Base-by-base conservation (phyloP, 2,888 invertebrate species). In the Cantharis lateralis region DNA sequence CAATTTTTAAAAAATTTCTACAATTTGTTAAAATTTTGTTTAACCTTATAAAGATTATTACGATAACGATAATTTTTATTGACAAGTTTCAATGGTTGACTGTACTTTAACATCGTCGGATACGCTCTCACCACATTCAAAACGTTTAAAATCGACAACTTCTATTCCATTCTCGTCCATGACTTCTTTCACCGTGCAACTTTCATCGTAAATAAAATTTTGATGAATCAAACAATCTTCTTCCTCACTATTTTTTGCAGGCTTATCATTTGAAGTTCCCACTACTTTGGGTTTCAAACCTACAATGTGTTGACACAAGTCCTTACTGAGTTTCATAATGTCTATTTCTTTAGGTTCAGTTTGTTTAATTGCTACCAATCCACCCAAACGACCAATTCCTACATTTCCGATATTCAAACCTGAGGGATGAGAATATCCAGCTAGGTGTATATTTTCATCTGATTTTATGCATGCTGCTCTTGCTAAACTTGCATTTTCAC, bases 271-370 rank as follows among this genome's bases (percentile, higher is more conserved):
- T 70, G 87, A 88, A 64, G 81, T 81, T 0, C 96, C 96, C 78
- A 96, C 91, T 89, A 93, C 94, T 61, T 84, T 87, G 0, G 97
- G 97, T 83, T 94, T 94, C 92, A 96, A 93, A 28, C 96, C 97
- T 18, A 98, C 96, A 83, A 98, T 93, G 85, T 98, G 98, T 86
- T 98, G 98, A 86, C 97, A 97, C 9, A 98, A 87, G 84, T 95
- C 93, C 82, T 92, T 91, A 15, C 94, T 94, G 10, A 95, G 84
- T 68, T 89, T 85, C 26, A 88, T 84, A 7, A 89, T 80, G 15
- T 88, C 86, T 15, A 85, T 77, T 74, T 90, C 88, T 68, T 90
- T 88, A 4, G 68, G 74, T 82, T 86, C 69, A 84, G 84, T 83
- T 89, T 90, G 85, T 85, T 89, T 92, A 84, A 94, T 93, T 18